Percentiles rank a stretch among this genome's conserved stretches.
phyloP scores from a whole-genome alignment of 2,797 vertebrate species.

The Ispidina lecontei region DNA sequence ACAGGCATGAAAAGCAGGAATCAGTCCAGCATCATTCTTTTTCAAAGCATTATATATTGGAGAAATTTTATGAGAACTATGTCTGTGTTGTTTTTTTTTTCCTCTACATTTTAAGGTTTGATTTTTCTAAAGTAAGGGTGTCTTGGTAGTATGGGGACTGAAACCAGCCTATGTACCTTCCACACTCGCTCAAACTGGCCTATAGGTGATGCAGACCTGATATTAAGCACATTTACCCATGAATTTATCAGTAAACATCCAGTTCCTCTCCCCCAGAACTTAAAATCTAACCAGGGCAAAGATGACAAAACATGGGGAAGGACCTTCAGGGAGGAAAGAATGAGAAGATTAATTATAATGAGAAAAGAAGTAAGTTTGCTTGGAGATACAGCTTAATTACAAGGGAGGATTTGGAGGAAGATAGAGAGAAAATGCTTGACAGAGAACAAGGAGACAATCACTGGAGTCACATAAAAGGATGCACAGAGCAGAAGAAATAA shows the following conservation, averaged over 20 bases:
- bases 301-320: not conserved
- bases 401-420: not conserved
- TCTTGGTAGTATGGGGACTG: not conserved
- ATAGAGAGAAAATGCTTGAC: not conserved
- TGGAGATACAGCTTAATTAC: constrained; percentile 29
- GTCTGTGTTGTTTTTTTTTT: not conserved
- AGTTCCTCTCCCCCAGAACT: not conserved
- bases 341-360: not conserved
- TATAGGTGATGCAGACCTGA: not conserved
- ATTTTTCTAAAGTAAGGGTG: not conserved
- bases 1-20: not conserved
- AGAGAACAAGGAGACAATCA: constrained; percentile 29
- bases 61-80: not conserved
- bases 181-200: not conserved
- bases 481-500: not conserved
- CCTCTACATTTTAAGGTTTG: not conserved
- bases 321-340: not conserved
- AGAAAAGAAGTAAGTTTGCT: not conserved
- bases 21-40: not conserved
- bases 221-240: not conserved
- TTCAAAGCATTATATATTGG: not conserved
- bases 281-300: not conserved
- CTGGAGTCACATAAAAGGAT: not conserved
- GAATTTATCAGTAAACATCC: not conserved
- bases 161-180: not conserved